A percentile compares a stretch with the other conserved stretches of the same genome.
phyloP scores from a whole-genome alignment of 2,797 vertebrate genomes.

The Ateles fusciceps region DNA sequence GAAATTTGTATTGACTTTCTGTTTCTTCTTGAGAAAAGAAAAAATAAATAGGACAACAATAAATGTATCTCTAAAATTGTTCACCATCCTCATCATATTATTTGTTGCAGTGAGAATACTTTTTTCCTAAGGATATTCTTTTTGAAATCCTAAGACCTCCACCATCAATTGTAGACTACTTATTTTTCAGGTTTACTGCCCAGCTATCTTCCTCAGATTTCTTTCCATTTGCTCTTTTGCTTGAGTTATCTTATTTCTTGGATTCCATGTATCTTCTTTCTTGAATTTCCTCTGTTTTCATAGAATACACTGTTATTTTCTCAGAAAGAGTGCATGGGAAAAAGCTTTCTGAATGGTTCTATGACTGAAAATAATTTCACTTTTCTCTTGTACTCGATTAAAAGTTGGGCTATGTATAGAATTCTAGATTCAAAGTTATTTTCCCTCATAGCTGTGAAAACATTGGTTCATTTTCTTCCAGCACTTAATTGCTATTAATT shows the following conservation, averaged over 20 bases:
- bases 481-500: not conserved
- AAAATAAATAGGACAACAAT: not conserved
- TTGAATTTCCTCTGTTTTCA: constrained; percentile 12
- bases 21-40: not conserved
- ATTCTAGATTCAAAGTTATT: constrained; percentile 14
- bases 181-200: not conserved
- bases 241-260: not conserved
- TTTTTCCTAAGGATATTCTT: not conserved
- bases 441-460: not conserved
- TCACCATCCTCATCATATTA: not conserved
- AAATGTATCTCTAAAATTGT: not conserved
- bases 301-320: not conserved
- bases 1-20: not conserved
- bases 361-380: constrained; percentile 1
- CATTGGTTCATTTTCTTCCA: constrained; percentile 18
- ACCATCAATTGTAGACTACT: not conserved
- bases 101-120: not conserved
- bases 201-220: not conserved
- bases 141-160: not conserved
- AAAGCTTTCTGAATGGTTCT: not conserved
- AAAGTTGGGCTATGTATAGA: not conserved
- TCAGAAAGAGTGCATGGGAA: not conserved
- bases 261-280: not conserved
- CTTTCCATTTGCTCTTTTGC: not conserved
- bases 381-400: not conserved